Evolutionary conservation across 2,113 vertebrate genomes (phyloP).

Genomic region (Himantopus leucocephalus): DNA sequence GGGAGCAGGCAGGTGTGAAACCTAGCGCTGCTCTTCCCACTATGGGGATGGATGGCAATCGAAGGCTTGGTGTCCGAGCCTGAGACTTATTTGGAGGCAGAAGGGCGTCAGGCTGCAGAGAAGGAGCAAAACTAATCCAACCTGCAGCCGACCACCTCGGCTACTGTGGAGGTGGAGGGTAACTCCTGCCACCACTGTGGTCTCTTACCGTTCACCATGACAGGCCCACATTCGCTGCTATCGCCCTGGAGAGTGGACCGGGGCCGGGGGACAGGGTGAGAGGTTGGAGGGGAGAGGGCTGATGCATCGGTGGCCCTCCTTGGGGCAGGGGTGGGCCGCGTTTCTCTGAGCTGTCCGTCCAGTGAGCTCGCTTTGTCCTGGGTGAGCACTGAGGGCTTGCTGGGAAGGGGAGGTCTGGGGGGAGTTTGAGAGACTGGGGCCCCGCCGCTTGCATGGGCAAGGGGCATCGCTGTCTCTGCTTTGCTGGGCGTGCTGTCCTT

Average conservation of each 20-base stretch:
- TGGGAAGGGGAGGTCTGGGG: conserved; percentile 68
- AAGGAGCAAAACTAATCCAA: neutral
- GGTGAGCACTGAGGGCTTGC: conserved; percentile 29
- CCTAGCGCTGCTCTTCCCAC: neutral
- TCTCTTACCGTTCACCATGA: conserved; percentile 73
- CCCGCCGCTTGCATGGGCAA: neutral
- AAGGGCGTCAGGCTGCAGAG: neutral
- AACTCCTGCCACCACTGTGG: neutral
- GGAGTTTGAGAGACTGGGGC: conserved; percentile 7
- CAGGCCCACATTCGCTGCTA: conserved; percentile 24
- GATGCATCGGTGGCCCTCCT: conserved; percentile 54
- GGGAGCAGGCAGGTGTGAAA: neutral
- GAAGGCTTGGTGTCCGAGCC: neutral
- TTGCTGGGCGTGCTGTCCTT: neutral
- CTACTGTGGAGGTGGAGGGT: neutral
- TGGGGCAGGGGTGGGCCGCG: conserved; percentile 75
- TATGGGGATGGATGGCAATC: neutral
- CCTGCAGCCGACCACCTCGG: neutral
- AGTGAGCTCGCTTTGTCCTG: conserved; percentile 56
- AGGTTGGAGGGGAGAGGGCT: conserved; percentile 1
- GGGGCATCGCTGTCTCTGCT: neutral
- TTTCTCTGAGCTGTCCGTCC: conserved; percentile 13
- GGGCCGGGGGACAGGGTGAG: conserved; percentile 69
- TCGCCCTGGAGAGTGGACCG: conserved; percentile 66
- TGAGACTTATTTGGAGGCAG: neutral